Conservation (phyloP, 2,797 vertebrate species). For the Acanthurus lineatus region DNA sequence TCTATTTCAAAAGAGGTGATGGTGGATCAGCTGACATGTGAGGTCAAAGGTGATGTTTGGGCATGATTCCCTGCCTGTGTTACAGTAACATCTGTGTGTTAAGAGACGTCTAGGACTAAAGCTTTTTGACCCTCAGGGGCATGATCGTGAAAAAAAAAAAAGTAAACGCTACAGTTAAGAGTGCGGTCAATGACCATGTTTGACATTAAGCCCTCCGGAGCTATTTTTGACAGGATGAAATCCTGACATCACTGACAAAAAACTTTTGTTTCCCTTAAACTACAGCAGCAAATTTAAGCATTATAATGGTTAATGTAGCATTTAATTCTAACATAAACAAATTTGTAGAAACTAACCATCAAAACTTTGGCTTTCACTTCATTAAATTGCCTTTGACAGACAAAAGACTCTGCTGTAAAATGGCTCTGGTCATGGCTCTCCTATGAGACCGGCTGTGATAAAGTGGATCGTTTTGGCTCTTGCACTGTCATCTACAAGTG, state of each 20-base stretch:
- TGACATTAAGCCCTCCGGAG: conserved; percentile 71
- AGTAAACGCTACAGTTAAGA: conserved; percentile 80
- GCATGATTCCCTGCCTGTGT: conserved; percentile 92
- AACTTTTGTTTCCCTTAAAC: neutral
- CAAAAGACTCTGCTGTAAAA: conserved; percentile 60
- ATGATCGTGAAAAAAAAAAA: conserved; percentile 70
- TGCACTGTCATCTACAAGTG: conserved; percentile 81
- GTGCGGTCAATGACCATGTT: conserved; percentile 81
- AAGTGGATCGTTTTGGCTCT: conserved; percentile 75
- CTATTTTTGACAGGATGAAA: conserved; percentile 44
- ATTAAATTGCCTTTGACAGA: conserved; percentile 73
- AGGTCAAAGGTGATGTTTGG: conserved; percentile 95
- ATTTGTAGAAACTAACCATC: conserved; percentile 30
- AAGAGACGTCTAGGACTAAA: conserved; percentile 89
- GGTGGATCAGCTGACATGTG: conserved; percentile 94
- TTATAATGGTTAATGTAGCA: conserved; percentile 21
- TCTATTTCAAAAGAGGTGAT: conserved; percentile 96
- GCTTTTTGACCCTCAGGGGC: conserved; percentile 88
- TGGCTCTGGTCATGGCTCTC: conserved; percentile 50
- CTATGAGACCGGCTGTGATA: conserved; percentile 69
- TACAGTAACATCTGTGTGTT: conserved; percentile 99
- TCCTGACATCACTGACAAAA: conserved; percentile 30
- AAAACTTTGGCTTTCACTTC: conserved; percentile 45
- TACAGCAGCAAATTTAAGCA: conserved; percentile 21
- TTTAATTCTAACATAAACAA: conserved; percentile 42